Conservation (phyloP, 2,797 vertebrate genomes). For the Pangasius larnaudii region DNA sequence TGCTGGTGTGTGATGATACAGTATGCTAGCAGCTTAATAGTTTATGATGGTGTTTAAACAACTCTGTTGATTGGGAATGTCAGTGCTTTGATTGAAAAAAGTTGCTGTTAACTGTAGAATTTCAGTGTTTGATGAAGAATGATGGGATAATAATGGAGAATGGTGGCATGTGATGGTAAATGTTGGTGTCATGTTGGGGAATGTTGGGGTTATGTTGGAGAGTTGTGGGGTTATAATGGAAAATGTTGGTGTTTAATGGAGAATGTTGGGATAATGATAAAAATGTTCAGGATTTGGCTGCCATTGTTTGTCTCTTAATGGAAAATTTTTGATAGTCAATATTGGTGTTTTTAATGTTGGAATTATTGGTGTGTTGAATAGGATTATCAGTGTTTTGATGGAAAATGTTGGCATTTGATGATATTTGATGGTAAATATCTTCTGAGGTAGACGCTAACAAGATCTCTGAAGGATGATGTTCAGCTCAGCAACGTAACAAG, state of each 20-base stretch:
- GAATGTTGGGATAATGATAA: background rate
- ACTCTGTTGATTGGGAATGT: too few species aligned
- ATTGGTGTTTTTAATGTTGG: background rate
- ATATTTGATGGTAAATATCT: too few species aligned
- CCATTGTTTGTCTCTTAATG: background rate
- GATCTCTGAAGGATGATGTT: background rate
- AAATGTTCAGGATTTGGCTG: background rate
- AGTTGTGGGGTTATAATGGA: background rate
- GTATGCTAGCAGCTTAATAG: too few species aligned
- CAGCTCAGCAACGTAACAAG: background rate
- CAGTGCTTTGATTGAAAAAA: too few species aligned
- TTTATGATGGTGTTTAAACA: too few species aligned
- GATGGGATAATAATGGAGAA: background rate
- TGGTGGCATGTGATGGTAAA: background rate
- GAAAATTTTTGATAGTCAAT: background rate
- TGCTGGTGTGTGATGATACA: too few species aligned
- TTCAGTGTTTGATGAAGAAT: background rate
- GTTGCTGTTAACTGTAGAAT: too few species aligned
- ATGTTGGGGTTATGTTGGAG: background rate
- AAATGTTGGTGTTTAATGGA: background rate
- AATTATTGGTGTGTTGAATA: background rate
- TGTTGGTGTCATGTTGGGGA: background rate
- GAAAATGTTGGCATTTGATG: background rate
- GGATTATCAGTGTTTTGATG: background rate
- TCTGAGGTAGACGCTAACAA: background rate